phyloP scores from a whole-genome alignment of 1,140 invertebrate species.

The Polyergus mexicanus region DNA sequence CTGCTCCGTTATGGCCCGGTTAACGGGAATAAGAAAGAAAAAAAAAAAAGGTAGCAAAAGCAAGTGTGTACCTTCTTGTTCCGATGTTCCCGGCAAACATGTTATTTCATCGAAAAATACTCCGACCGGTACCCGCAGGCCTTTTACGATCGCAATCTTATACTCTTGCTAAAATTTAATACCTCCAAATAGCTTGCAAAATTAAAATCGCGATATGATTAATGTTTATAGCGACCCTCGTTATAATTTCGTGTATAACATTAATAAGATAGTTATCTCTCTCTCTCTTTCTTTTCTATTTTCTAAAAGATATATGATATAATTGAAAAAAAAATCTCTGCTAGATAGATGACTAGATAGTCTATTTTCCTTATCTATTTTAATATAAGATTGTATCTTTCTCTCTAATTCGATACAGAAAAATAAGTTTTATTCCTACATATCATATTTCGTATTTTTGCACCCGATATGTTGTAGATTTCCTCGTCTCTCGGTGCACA shows the following conservation, averaged over 20 bases:
- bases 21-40: slow-evolving; percentile 53
- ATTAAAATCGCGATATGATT: not conserved
- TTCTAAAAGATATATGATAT: not conserved
- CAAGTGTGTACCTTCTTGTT: slow-evolving; percentile 8
- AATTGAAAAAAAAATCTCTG: not conserved
- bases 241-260: not conserved
- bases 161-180: not conserved
- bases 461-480: not conserved
- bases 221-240: not conserved
- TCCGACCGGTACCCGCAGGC: not conserved
- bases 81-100: slow-evolving; percentile 38
- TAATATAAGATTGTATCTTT: not conserved
- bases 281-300: too few relatives aligned
- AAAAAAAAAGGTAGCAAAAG: slow-evolving; percentile 39
- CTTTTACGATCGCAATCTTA: slow-evolving; percentile 28
- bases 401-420: not conserved
- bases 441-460: not conserved
- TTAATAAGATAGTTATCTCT: not conserved
- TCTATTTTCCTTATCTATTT: not conserved
- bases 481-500: not conserved
- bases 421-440: not conserved
- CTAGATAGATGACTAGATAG: not conserved
- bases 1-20: slow-evolving; percentile 11
- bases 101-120: slow-evolving; percentile 59
- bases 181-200: not conserved